Evolutionary conservation across 1,140 invertebrate species (phyloP), one percentile per base, ranked within the genome.

Genomic region (Charaxes varanes): DNA sequence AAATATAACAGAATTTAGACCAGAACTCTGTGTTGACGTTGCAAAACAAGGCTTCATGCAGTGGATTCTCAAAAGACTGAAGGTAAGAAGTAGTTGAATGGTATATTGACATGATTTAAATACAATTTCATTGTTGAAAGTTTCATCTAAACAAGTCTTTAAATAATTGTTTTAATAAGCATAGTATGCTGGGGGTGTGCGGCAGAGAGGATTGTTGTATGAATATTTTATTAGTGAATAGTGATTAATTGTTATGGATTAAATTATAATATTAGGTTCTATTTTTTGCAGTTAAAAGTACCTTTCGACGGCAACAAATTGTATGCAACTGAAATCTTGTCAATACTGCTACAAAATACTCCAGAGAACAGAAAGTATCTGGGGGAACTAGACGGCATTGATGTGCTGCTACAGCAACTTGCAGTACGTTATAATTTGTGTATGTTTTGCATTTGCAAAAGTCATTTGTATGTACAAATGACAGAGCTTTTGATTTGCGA

Each of bases 301-400:
- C 93, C 94, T 24, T 99, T 99, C 86, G 96, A 99, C 87, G 90
- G 88, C 0, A 99, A 99, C 67, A 99, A 99, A 85, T 84, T 99
- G 14, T 99, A 99, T 84, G 91, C 92, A 6, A 97, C 93, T 81
- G 98, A 99, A 89, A 93, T 99, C 31, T 80, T 99, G 7, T 96
- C 97, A 13, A 99, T 99, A 77, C 81, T 99, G 5, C 82, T 99
- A 13, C 98, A 99, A 87, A 92, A 93, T 41, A 93, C 92, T 53
- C 89, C 91, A 52, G 93, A 94, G 57, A 96, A 95, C 65, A 88
- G 93, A 49, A 86, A 92, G 46, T 74, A 94, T 26, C 83, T 98
- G 3, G 97, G 97, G 16, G 93, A 97, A 57, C 62, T 96, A 10
- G 97, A 99, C 80, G 97, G 97, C 3, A 98, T 99, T 66, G 98